Conservation (phyloP, 2,113 vertebrate genomes). For the Microcebus jonahi region DNA sequence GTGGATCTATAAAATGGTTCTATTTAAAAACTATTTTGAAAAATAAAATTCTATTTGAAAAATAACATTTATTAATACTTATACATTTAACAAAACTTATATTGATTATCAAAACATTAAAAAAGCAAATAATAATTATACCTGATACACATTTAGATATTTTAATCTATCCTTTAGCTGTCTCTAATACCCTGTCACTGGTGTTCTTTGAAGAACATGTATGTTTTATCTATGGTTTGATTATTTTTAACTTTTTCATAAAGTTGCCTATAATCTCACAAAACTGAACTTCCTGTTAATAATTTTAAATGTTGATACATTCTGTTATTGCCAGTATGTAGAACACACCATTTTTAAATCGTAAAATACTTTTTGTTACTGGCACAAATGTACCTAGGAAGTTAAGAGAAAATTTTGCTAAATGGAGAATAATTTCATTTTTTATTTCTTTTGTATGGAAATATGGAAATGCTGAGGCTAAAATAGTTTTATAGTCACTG, state of each 20-base stretch:
- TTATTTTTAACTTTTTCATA: conserved; percentile 29
- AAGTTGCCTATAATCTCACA: not conserved
- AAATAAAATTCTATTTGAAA: not conserved
- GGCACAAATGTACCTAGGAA: not conserved
- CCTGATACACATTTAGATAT: not conserved
- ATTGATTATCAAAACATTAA: not conserved
- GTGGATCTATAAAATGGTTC: not conserved
- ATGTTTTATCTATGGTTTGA: not conserved
- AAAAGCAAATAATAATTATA: not conserved
- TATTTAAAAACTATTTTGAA: not conserved
- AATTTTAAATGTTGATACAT: not conserved
- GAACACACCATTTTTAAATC: not conserved
- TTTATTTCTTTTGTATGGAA: not conserved
- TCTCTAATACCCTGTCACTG: not conserved
- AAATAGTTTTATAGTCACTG: not conserved
- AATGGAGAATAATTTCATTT: not conserved
- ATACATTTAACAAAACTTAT: not conserved
- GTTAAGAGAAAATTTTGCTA: not conserved
- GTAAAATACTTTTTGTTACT: not conserved
- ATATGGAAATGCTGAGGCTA: not conserved
- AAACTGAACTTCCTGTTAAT: not conserved
- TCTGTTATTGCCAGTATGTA: not conserved
- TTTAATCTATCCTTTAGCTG: not conserved
- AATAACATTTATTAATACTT: not conserved
- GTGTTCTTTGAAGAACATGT: not conserved